Evolutionary conservation across 2,113 vertebrate species (phyloP).

Genomic region (Sinocyclocheilus anshuiensis): DNA sequence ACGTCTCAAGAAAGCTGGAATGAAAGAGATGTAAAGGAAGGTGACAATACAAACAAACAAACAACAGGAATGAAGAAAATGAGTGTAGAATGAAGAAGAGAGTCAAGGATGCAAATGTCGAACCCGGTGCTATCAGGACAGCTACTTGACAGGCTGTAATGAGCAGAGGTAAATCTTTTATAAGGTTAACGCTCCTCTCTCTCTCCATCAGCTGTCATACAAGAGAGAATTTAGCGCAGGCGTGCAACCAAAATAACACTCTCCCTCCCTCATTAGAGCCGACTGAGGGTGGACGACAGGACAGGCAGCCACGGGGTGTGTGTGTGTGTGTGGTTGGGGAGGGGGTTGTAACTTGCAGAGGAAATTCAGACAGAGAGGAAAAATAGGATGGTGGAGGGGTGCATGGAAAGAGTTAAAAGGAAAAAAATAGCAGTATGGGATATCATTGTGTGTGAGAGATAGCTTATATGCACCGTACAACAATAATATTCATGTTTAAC

Average conservation of each 20-base stretch:
- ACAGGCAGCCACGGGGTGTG: constrained; percentile 79
- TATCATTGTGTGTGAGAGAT: constrained; percentile 49
- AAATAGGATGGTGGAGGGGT: constrained; percentile 47
- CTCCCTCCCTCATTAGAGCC: constrained; percentile 84
- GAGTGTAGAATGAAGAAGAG: constrained; percentile 37
- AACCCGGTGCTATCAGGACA: constrained; percentile 77
- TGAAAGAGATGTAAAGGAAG: constrained; percentile 50
- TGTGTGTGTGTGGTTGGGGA: constrained; percentile 29
- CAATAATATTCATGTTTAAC: constrained; percentile 55
- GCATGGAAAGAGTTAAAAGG: constrained; percentile 45
- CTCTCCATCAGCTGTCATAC: constrained; percentile 89
- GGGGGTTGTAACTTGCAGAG: constrained; percentile 79
- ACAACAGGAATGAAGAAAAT: constrained; percentile 45
- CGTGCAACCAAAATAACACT: constrained; percentile 69
- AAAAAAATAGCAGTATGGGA: constrained; percentile 54
- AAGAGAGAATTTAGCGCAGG: constrained; percentile 88
- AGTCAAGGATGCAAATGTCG: constrained; percentile 81
- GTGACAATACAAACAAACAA: constrained; percentile 55
- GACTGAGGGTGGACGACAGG: constrained; percentile 80
- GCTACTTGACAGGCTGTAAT: constrained; percentile 91
- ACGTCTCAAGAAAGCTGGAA: constrained; percentile 47
- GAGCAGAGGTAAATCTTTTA: constrained; percentile 94
- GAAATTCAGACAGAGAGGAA: constrained; percentile 45
- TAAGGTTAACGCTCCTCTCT: constrained; percentile 87
- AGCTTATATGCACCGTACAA: constrained; percentile 25